Evolutionary conservation across 2,888 invertebrate genomes (phyloP).

Genomic region (Acronicta psi): DNA sequence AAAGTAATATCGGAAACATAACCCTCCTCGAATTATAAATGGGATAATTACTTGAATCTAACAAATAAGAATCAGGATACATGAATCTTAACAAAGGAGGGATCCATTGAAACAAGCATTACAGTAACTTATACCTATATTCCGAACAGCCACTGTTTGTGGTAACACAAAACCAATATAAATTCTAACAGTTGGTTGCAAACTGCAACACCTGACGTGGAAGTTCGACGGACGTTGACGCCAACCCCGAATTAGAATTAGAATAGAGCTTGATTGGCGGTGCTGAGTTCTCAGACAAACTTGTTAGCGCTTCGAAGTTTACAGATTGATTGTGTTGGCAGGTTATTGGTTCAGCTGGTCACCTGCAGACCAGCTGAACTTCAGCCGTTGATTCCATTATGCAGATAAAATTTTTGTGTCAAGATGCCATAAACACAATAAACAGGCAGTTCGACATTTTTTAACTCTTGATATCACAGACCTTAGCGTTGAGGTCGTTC

Average conservation of each 20-base stretch:
- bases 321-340: constrained; percentile 46
- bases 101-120: neutral
- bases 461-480: too few species aligned
- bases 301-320: constrained; percentile 48
- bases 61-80: too few species aligned
- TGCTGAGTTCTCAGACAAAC: constrained; percentile 51
- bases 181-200: constrained; percentile 46
- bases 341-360: neutral
- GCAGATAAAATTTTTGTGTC: too few species aligned
- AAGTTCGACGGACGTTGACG: constrained; percentile 50
- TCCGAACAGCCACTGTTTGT: constrained; percentile 28
- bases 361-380: constrained; percentile 1
- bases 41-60: too few species aligned
- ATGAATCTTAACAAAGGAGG: too few species aligned
- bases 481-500: too few species aligned
- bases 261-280: constrained; percentile 65
- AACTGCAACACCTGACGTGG: constrained; percentile 55
- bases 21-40: too few species aligned
- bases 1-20: too few species aligned
- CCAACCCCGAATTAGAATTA: constrained; percentile 61
- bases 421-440: too few species aligned
- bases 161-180: constrained; percentile 52
- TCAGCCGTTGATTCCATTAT: neutral
- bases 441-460: too few species aligned
- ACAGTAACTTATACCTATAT: constrained; percentile 12